Evolutionary conservation across 2,888 invertebrate genomes (phyloP).

Genomic region (Himalopsyche japonica): DNA sequence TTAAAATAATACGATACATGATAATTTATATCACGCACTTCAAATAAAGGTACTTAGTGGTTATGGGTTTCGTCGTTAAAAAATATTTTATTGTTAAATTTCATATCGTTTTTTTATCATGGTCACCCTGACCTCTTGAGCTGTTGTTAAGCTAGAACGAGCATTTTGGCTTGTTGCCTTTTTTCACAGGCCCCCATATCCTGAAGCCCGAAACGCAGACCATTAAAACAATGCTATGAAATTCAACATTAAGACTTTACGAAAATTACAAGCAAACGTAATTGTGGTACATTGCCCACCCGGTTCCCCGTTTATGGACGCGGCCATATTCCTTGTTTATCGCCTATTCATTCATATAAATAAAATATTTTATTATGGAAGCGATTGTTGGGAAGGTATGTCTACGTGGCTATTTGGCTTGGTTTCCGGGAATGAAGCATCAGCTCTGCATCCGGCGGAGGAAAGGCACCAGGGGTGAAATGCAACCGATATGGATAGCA

Average conservation of each 20-base stretch:
- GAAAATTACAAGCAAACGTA: conserved; percentile 38
- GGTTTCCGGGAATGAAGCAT: conserved; percentile 1
- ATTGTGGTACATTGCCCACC: conserved; percentile 22
- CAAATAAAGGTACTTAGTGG: too few species aligned
- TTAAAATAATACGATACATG: too few species aligned
- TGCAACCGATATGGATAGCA: background rate
- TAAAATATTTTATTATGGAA: conserved; percentile 38
- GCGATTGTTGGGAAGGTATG: conserved; percentile 22
- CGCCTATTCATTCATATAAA: conserved; percentile 39
- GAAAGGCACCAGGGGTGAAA: background rate
- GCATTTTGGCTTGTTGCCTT: conserved; percentile 15
- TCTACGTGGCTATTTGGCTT: conserved; percentile 10
- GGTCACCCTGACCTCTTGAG: background rate
- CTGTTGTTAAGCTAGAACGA: background rate
- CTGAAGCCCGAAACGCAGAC: background rate
- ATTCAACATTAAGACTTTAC: conserved; percentile 37
- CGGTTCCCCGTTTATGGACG: conserved; percentile 4
- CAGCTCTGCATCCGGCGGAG: conserved; percentile 8
- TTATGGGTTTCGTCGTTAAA: too few species aligned
- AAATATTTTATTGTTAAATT: too few species aligned
- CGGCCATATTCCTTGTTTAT: conserved; percentile 20
- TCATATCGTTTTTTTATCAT: background rate
- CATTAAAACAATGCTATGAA: conserved; percentile 40
- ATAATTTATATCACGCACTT: too few species aligned
- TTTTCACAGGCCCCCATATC: conserved; percentile 13